A percentile compares a stretch with the other conserved stretches of the same genome.
These are phyloP conservation scores for Macquaria ambigua DNA, from an alignment of 2,113 vertebrate genomes.

Conservation along the genomic window DNA sequence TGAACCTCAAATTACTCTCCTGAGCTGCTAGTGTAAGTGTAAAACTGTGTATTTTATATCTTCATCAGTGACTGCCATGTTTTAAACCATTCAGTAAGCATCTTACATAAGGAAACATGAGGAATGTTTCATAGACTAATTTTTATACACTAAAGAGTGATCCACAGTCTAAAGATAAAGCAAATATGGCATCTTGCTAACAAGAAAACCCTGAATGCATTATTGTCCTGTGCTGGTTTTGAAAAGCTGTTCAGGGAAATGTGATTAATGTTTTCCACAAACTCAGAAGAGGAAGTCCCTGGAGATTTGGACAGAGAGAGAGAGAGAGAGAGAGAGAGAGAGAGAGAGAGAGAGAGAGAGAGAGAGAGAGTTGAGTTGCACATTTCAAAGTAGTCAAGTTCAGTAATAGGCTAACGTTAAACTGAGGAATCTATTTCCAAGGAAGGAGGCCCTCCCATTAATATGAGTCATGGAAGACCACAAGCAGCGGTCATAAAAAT, in stretches of 20 bases:
- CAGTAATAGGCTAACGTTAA: slow-evolving; percentile 67
- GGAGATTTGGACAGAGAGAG: slow-evolving; percentile 34
- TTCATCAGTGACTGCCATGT: background rate
- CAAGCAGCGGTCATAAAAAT: slow-evolving; percentile 72
- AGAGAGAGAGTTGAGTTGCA: slow-evolving; percentile 26
- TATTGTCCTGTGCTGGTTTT: slow-evolving; percentile 53
- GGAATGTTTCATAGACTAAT: background rate
- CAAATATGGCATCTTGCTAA: slow-evolving; percentile 20
- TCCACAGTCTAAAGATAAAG: slow-evolving; percentile 24
- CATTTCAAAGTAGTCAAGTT: slow-evolving; percentile 58
- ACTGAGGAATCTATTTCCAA: slow-evolving; percentile 54
- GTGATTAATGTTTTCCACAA: slow-evolving; percentile 81
- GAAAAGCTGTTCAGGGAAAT: slow-evolving; percentile 68
- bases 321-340: slow-evolving; percentile 4
- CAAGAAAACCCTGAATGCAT: slow-evolving; percentile 37
- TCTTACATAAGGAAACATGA: slow-evolving; percentile 2
- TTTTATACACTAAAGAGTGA: slow-evolving; percentile 10
- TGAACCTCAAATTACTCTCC: slow-evolving; percentile 25
- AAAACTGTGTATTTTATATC: background rate
- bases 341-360: background rate
- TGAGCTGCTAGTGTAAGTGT: background rate
- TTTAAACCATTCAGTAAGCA: background rate
- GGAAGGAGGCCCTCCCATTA: slow-evolving; percentile 61
- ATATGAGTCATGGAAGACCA: slow-evolving; percentile 75
- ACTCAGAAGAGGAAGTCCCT: slow-evolving; percentile 53